Percentiles rank a stretch among this genome's conserved stretches.
These are phyloP conservation scores for Tragulus kanchil DNA, from an alignment of 2,113 vertebrate species.

Conservation along the genomic window DNA sequence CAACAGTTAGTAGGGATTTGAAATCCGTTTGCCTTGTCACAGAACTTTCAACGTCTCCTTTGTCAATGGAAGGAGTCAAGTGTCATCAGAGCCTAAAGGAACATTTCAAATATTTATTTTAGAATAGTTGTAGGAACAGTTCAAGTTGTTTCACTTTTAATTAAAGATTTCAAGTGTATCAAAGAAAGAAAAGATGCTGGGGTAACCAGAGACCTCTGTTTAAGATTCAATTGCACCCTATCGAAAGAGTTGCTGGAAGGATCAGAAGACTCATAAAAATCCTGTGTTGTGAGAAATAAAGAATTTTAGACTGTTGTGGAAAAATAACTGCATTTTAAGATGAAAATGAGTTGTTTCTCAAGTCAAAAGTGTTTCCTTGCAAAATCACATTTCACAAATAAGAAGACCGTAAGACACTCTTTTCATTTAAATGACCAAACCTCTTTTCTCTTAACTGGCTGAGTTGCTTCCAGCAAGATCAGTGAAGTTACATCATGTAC, in stretches of 20 bases:
- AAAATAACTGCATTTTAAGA: not conserved
- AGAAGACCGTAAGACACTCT: not conserved
- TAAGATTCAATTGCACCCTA: not conserved
- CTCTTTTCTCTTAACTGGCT: not conserved
- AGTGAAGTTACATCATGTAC: not conserved
- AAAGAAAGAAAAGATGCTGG: not conserved
- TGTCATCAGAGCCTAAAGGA: not conserved
- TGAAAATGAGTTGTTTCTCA: not conserved
- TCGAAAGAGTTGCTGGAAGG: not conserved
- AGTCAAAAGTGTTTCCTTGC: not conserved
- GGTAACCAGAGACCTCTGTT: not conserved
- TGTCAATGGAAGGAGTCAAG: not conserved
- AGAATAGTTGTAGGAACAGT: not conserved
- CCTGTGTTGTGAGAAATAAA: not conserved
- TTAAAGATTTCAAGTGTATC: not conserved
- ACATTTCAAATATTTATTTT: constrained; percentile 19
- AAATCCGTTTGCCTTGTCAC: not conserved
- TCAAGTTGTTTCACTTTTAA: not conserved
- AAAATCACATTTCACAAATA: not conserved
- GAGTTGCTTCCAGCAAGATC: not conserved
- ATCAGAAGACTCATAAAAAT: not conserved
- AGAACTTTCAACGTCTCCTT: not conserved
- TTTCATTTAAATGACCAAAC: not conserved
- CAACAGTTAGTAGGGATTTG: not conserved
- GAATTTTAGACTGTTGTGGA: not conserved